Evolutionary conservation across 2,888 invertebrate genomes (phyloP), one percentile per base, ranked within the genome.

Genomic region (Cacoxenus indagator): DNA sequence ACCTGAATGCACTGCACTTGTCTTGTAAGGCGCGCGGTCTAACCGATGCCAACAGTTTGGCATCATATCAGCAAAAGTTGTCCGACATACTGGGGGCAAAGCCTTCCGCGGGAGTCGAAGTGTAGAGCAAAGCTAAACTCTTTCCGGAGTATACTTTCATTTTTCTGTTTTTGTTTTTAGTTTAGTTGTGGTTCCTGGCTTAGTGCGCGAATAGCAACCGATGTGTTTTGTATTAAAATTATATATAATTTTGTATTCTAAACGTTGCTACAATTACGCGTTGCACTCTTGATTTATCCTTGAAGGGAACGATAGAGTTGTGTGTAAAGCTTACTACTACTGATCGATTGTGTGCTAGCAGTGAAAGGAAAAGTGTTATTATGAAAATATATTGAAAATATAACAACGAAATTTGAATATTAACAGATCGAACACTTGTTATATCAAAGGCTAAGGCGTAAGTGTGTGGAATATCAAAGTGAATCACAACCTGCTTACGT

Each of bases 1-100:
- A 97, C 86, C 91, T 94, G 85, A 94, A 95, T 87, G 94, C 96
- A 45, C 91, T 96, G 84, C 93, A 94, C 82, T 90, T 96, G 75
- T 94, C 92, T 84, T 94, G 91, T 82, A 92, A 90, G 86, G 91
- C 90, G 9, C 91, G 91, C 37, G 87, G 87, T 45, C 89, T 89
- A 43, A 88, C 90, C 31, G 89, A 91, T 26, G 86, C 89, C 29
- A 89, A 90, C 59, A 90, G 90, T 57, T 90, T 94, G 80, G 91
- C 91, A 76, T 90, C 91, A 68, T 92, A 94, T 79, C 90, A 96
- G 75, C 93, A 94, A 85, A 92, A 94, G 76, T 90, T 98, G 54
- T 93, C 95, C 1, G 94, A 95, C 81, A 96, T 97, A 77, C 89
- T 97, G 68, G 94, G 95, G 0, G 78, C 88, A 68, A 88, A 88